These are phyloP conservation scores for Hyppa rectilinea DNA, from an alignment of 2,888 invertebrate genomes.

Conservation along the genomic window DNA sequence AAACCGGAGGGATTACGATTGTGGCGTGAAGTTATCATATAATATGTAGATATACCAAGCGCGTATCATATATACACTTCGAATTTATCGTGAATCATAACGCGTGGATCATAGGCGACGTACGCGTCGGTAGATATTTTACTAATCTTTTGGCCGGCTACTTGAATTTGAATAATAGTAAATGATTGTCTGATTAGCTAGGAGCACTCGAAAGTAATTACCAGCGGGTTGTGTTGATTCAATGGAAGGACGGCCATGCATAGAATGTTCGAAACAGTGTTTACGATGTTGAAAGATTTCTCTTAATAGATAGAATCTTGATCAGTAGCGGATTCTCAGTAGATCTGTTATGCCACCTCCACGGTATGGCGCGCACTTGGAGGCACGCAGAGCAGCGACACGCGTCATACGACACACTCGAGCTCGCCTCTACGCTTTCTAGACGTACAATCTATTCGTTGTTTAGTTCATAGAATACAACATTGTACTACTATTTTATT, in stretches of 20 bases:
- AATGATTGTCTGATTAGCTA: slow-evolving; percentile 34
- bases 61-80: slow-evolving; percentile 26
- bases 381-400: slow-evolving; percentile 29
- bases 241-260: slow-evolving; percentile 35
- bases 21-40: slow-evolving; percentile 37
- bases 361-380: slow-evolving; percentile 43
- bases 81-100: slow-evolving; percentile 32
- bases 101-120: slow-evolving; percentile 14
- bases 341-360: slow-evolving; percentile 57
- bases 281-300: slow-evolving; percentile 61
- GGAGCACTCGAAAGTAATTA: slow-evolving; percentile 16
- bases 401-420: slow-evolving; percentile 43
- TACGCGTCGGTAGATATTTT: slow-evolving; percentile 39
- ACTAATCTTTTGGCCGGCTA: slow-evolving; percentile 37
- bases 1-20: slow-evolving; percentile 29
- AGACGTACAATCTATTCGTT: slow-evolving; percentile 69
- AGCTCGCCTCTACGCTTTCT: slow-evolving; percentile 72
- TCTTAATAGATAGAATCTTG: slow-evolving; percentile 70
- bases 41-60: slow-evolving; percentile 16
- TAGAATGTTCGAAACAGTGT: slow-evolving; percentile 52
- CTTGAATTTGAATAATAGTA: slow-evolving; percentile 39
- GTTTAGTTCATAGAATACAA: slow-evolving; percentile 57
- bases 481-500: slow-evolving; percentile 44
- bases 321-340: slow-evolving; percentile 73
- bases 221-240: slow-evolving; percentile 31